phyloP scores from a whole-genome alignment of 2,113 vertebrate species.

The Chaetorhynchus papuensis region DNA sequence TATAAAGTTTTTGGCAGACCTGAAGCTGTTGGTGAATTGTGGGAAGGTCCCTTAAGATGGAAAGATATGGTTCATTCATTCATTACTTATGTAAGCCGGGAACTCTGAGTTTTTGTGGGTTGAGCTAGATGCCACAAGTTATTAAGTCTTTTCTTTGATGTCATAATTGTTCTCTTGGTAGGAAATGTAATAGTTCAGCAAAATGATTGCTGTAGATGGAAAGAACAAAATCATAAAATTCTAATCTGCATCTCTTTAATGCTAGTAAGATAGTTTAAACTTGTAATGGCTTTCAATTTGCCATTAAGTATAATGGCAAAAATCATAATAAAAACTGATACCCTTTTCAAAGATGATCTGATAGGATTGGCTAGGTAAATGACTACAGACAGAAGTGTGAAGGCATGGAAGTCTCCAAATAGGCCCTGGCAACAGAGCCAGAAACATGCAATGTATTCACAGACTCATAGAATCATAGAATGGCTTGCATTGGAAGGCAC shows the following conservation, averaged over 20 bases:
- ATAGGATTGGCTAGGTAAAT: not conserved
- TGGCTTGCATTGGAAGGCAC: not conserved
- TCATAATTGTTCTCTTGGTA: not conserved
- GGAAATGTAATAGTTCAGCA: not conserved
- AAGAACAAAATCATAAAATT: not conserved
- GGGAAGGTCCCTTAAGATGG: not conserved
- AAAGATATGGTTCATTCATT: not conserved
- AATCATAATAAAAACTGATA: not conserved
- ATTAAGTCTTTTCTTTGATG: not conserved
- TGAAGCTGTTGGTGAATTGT: not conserved
- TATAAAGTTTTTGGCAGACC: not conserved
- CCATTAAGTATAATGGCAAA: not conserved
- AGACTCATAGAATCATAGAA: not conserved
- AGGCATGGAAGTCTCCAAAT: not conserved
- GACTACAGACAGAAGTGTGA: not conserved
- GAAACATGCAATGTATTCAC: not conserved
- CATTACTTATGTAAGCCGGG: not conserved
- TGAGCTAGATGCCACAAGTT: not conserved
- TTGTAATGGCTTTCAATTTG: not conserved
- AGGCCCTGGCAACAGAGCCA: not conserved
- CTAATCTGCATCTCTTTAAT: not conserved
- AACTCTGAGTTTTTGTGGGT: not conserved
- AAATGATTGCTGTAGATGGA: not conserved
- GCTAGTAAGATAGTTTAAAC: not conserved
- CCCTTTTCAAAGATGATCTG: not conserved